These are phyloP conservation scores for Drosophila stalkeri DNA, from an alignment of 2,888 invertebrate genomes.

Conservation along the genomic window DNA sequence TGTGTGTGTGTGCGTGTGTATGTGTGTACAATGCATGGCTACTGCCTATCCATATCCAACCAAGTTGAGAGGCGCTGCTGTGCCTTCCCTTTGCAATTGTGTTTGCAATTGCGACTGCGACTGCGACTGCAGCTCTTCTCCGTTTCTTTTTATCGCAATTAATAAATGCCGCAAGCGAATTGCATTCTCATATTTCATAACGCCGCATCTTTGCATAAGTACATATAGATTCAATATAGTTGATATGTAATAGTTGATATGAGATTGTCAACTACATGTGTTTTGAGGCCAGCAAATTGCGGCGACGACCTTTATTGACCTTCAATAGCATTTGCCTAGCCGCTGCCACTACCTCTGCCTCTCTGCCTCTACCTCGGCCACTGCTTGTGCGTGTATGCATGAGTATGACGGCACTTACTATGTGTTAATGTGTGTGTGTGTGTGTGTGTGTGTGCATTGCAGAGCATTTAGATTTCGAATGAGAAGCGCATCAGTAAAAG, in stretches of 20 bases:
- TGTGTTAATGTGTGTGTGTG: slow-evolving; percentile 26
- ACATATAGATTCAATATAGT: slow-evolving; percentile 24
- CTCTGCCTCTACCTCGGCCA: slow-evolving; percentile 20
- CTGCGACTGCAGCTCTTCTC: slow-evolving; percentile 39
- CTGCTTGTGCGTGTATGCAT: slow-evolving; percentile 30
- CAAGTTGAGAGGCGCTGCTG: slow-evolving; percentile 36
- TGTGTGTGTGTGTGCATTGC: slow-evolving; percentile 35
- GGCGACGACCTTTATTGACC: slow-evolving; percentile 77
- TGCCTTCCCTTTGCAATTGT: slow-evolving; percentile 12
- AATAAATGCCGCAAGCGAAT: slow-evolving; percentile 49
- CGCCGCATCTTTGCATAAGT: slow-evolving; percentile 34
- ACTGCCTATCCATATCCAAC: slow-evolving; percentile 34
- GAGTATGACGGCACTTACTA: slow-evolving; percentile 9
- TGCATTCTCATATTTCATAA: slow-evolving; percentile 72
- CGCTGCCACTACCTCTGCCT: slow-evolving; percentile 39
- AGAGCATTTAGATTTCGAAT: slow-evolving; percentile 58
- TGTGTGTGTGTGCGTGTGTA: slow-evolving; percentile 50
- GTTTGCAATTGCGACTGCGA: slow-evolving; percentile 15
- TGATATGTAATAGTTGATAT: slow-evolving; percentile 27
- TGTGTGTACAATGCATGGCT: slow-evolving; percentile 68
- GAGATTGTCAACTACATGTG: slow-evolving; percentile 32
- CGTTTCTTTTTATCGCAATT: slow-evolving; percentile 39
- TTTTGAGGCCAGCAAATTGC: slow-evolving; percentile 44
- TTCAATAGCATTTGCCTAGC: slow-evolving; percentile 70
- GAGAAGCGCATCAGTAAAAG: slow-evolving; percentile 33